These are phyloP conservation scores for Lichenostomus cassidix DNA, from an alignment of 2,113 vertebrate genomes.

Conservation along the genomic window DNA sequence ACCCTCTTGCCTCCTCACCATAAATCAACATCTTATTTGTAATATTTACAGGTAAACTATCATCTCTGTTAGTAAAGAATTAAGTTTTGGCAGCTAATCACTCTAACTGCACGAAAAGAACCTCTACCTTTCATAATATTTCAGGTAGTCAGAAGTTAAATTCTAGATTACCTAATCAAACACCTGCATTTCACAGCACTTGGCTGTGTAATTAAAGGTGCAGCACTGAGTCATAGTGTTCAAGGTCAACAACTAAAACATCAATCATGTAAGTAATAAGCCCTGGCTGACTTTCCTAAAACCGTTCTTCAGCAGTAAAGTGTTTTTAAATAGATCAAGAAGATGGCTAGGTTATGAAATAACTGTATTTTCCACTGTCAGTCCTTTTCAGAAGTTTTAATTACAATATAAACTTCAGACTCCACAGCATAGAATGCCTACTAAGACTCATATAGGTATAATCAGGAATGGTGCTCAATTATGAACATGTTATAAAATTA, in stretches of 20 bases:
- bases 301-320: background rate
- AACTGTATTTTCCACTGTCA: background rate
- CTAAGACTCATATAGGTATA: background rate
- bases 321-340: conserved; percentile 18
- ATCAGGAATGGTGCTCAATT: background rate
- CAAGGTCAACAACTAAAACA: conserved; percentile 52
- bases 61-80: background rate
- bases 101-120: background rate
- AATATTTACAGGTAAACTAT: background rate
- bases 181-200: conserved; percentile 22
- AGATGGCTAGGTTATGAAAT: conserved; percentile 2
- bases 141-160: conserved; percentile 15
- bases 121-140: background rate
- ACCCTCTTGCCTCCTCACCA: background rate
- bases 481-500: background rate
- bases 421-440: background rate
- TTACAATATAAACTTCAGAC: conserved; percentile 13
- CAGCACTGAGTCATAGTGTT: background rate
- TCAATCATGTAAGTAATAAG: conserved; percentile 44
- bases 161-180: conserved; percentile 34
- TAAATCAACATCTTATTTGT: background rate
- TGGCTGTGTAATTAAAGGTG: conserved; percentile 43
- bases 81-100: background rate
- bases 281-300: conserved; percentile 11
- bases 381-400: conserved; percentile 34